Percentiles rank a stretch among this genome's conserved stretches.
phyloP scores from a whole-genome alignment of 2,797 vertebrate species.

The Acridotheres tristis region DNA sequence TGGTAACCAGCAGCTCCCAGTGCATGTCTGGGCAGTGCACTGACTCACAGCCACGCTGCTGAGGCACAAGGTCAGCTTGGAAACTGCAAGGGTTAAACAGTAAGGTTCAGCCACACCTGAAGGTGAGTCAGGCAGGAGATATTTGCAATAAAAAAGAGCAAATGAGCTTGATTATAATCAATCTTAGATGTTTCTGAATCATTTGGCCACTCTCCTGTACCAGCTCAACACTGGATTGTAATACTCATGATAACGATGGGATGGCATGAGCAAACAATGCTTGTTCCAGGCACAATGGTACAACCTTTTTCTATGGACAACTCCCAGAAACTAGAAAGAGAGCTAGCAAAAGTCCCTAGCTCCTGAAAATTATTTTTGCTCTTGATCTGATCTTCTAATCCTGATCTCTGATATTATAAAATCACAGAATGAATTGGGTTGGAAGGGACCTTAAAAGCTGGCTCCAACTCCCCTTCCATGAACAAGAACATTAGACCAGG shows the following conservation, averaged over 20 bases:
- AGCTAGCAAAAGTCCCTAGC: neutral
- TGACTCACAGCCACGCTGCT: neutral
- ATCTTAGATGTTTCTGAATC: neutral
- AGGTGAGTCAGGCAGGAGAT: neutral
- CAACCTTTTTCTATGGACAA: neutral
- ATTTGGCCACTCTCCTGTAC: neutral
- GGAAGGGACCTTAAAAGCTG: neutral
- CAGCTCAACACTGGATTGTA: neutral
- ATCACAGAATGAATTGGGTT: neutral
- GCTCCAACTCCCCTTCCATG: neutral
- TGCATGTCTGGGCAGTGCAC: neutral
- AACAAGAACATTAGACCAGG: neutral
- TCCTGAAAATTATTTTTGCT: neutral
- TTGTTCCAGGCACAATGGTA: neutral
- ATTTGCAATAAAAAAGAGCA: neutral
- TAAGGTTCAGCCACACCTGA: neutral
- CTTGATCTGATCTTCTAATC: neutral
- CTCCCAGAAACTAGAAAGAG: neutral
- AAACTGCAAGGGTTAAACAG: neutral
- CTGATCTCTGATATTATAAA: neutral
- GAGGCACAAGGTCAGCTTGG: neutral
- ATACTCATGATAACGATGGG: neutral
- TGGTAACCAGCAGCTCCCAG: neutral
- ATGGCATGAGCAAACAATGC: neutral
- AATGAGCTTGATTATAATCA: neutral